phyloP scores from a whole-genome alignment of 2,113 vertebrate genomes.

The Phycodurus eques region DNA sequence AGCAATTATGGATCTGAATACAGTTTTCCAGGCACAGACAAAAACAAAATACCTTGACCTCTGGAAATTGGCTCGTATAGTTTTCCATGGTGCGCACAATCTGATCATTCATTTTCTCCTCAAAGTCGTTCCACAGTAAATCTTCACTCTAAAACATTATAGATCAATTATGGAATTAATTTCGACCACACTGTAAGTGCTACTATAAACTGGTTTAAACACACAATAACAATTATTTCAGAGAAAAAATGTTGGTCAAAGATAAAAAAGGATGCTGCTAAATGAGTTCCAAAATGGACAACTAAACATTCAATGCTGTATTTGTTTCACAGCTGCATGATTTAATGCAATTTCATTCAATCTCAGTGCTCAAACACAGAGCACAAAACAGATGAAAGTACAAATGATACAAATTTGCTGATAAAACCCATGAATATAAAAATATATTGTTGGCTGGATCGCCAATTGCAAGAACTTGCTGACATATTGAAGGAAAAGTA shows the following conservation, averaged over 20 bases:
- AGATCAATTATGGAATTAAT: not conserved
- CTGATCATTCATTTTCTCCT: conserved; percentile 88
- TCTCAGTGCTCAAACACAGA: not conserved
- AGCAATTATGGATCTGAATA: not conserved
- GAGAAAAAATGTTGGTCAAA: too few relatives aligned
- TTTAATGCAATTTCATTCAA: not conserved
- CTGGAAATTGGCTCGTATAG: conserved; percentile 86
- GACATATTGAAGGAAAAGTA: too few relatives aligned
- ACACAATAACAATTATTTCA: too few relatives aligned
- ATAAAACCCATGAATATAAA: not conserved
- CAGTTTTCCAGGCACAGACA: not conserved
- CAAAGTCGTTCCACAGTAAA: conserved; percentile 92
- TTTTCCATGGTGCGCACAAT: conserved; percentile 88
- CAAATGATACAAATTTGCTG: too few relatives aligned
- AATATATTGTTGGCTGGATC: not conserved
- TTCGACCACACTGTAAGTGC: not conserved
- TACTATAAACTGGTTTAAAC: too few relatives aligned
- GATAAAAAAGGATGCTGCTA: too few relatives aligned
- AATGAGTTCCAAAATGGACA: not conserved
- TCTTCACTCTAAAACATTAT: conserved; percentile 82
- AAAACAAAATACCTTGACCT: conserved; percentile 79
- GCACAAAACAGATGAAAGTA: too few relatives aligned
- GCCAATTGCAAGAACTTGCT: not conserved
- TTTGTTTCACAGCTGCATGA: not conserved
- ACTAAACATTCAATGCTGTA: not conserved